Percentiles rank a stretch among this genome's conserved stretches.
Conservation (phyloP, 2,113 vertebrate species). For the Heterochromis multidens region DNA sequence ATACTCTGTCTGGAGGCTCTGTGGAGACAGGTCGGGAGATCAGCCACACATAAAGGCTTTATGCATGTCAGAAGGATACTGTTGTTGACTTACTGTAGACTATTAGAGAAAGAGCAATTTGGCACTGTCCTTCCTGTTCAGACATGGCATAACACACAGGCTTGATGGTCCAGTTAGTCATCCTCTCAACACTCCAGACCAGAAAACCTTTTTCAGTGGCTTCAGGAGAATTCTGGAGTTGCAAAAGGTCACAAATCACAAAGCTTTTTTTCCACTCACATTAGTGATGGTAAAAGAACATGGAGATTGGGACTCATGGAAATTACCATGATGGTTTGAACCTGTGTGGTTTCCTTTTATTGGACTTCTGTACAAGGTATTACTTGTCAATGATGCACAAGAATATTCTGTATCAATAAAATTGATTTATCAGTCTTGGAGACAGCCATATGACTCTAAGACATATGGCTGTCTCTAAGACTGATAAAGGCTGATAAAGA, state of each 20-base stretch:
- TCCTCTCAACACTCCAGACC: slow-evolving; percentile 40
- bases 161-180: slow-evolving; percentile 40
- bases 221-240: accelerated
- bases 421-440: no score
- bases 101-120: not conserved
- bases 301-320: no score
- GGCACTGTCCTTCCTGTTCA: not conserved
- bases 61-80: not conserved
- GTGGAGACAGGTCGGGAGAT: not conserved
- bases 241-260: not conserved
- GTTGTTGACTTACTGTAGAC: slow-evolving; percentile 56
- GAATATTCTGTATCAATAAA: no score
- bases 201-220: accelerated
- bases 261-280: no score
- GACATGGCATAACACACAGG: slow-evolving; percentile 10
- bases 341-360: no score
- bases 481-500: no score
- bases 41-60: not conserved
- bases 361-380: no score
- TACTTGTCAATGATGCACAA: no score
- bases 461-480: no score
- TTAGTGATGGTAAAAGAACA: no score
- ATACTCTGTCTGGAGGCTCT: slow-evolving; percentile 66
- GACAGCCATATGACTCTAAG: no score
- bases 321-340: not conserved